phyloP scores from a whole-genome alignment of 2,797 vertebrate genomes.

The Darevskia mixta region DNA sequence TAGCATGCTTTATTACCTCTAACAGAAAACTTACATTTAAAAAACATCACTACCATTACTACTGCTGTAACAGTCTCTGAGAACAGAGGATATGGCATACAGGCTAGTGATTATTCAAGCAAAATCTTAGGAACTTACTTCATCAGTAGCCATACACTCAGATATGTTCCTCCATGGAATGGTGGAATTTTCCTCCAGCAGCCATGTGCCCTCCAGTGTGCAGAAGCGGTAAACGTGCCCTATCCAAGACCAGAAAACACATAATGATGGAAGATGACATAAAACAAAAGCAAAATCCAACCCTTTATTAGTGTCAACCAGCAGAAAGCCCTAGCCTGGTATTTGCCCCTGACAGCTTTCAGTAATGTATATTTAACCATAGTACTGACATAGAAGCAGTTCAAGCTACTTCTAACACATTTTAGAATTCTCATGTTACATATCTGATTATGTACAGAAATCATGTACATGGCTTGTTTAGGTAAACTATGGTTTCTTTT shows the following conservation, averaged over 20 bases:
- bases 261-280: not conserved
- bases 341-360: not conserved
- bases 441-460: too few relatives aligned
- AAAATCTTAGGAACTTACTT: constrained; percentile 62
- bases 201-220: constrained; percentile 79
- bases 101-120: not conserved
- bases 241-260: constrained; percentile 44
- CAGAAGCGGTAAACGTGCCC: constrained; percentile 83
- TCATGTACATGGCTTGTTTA: too few relatives aligned
- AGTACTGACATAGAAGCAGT: fast-evolving
- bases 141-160: constrained; percentile 76
- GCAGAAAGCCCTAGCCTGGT: not conserved
- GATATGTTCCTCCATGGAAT: constrained; percentile 82
- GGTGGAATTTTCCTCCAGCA: constrained; percentile 80
- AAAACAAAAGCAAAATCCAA: not conserved
- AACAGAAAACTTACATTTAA: not conserved
- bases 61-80: not conserved
- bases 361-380: not conserved
- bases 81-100: not conserved
- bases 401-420: not conserved
- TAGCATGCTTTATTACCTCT: not conserved
- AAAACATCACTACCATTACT: not conserved
- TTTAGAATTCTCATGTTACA: not conserved
- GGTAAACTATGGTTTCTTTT: too few relatives aligned
- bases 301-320: not conserved